These are phyloP conservation scores for Hemibagrus guttatus DNA, from an alignment of 2,797 vertebrate genomes.

Conservation along the genomic window DNA sequence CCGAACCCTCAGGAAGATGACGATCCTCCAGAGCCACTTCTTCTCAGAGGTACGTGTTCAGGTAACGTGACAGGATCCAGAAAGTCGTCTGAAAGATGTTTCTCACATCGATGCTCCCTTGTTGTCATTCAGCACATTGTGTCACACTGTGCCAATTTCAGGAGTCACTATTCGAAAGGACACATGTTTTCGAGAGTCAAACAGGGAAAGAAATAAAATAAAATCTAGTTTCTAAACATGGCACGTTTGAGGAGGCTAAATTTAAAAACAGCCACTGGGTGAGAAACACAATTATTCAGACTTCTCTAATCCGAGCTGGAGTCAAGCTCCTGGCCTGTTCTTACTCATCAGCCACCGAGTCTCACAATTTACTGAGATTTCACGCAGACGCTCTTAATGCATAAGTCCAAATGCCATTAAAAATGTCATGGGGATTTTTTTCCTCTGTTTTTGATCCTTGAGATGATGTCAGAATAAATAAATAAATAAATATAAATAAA, in stretches of 20 bases:
- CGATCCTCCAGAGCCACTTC: neutral
- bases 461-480: slow-evolving; percentile 56
- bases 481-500: neutral
- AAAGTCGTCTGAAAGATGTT: neutral
- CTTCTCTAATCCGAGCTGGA: slow-evolving; percentile 43
- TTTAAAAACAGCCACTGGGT: slow-evolving; percentile 20
- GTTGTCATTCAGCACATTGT: neutral
- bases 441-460: slow-evolving; percentile 60
- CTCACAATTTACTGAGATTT: slow-evolving; percentile 57
- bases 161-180: slow-evolving; percentile 28
- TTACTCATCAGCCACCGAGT: slow-evolving; percentile 37
- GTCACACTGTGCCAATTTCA: slow-evolving; percentile 17
- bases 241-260: slow-evolving; percentile 25
- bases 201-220: slow-evolving; percentile 1
- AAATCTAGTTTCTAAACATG: neutral
- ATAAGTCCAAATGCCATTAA: slow-evolving; percentile 68
- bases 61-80: slow-evolving; percentile 1
- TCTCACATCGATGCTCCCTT: neutral
- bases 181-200: neutral
- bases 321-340: slow-evolving; percentile 25
- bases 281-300: slow-evolving; percentile 50
- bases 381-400: slow-evolving; percentile 47
- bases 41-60: neutral
- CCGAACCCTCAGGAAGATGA: slow-evolving; percentile 11
- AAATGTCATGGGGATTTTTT: slow-evolving; percentile 66